These are phyloP conservation scores for Miniopterus natalensis DNA, from an alignment of 2,113 vertebrate species.

Conservation along the genomic window DNA sequence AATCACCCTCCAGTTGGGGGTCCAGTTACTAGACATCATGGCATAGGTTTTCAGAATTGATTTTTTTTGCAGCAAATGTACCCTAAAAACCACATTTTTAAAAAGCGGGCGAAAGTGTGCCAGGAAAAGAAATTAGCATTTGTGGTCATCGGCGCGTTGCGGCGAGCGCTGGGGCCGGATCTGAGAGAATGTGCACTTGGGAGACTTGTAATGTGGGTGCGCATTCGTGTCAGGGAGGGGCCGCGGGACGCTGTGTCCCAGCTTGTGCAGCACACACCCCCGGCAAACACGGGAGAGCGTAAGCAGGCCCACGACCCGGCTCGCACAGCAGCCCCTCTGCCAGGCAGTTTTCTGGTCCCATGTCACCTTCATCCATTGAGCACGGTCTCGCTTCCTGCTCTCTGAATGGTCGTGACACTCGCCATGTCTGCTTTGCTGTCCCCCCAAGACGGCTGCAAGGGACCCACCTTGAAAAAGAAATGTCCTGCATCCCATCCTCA, in stretches of 20 bases:
- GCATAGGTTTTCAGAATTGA: neutral
- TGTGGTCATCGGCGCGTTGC: constrained; percentile 48
- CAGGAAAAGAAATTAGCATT: neutral
- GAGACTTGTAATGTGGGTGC: constrained; percentile 46
- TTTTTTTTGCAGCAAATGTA: neutral
- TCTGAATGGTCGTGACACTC: neutral
- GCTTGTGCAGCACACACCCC: no score
- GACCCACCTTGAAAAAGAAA: neutral
- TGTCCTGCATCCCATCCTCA: neutral
- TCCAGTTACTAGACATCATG: neutral
- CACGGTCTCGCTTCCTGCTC: neutral
- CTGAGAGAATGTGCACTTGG: constrained; percentile 50
- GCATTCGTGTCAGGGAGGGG: neutral
- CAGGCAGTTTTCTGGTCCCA: neutral
- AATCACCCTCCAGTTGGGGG: neutral
- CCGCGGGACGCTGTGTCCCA: neutral
- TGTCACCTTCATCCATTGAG: neutral
- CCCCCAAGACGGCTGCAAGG: neutral
- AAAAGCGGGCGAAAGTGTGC: neutral
- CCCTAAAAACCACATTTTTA: constrained; percentile 9
- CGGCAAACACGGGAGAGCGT: neutral
- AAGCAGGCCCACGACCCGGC: neutral
- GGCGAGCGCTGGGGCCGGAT: neutral
- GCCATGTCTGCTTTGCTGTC: neutral
- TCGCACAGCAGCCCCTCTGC: neutral